A percentile compares a stretch with the other conserved stretches of the same genome.
phyloP scores from a whole-genome alignment of 2,113 vertebrate genomes.

The Laticauda laticaudata region DNA sequence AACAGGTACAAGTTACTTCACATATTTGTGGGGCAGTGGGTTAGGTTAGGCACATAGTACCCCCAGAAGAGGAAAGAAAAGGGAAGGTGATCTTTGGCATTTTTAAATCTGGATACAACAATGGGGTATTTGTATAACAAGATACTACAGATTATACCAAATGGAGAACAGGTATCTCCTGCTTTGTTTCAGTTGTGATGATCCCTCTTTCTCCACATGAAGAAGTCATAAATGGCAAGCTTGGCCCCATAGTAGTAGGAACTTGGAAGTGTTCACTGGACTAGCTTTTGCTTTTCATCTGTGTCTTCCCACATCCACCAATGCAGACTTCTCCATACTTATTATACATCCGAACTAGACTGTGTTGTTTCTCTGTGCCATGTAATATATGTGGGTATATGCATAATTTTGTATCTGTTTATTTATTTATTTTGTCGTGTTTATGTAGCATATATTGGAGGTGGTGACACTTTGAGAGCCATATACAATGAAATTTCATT shows the following conservation, averaged over 20 bases:
- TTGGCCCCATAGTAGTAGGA: background rate
- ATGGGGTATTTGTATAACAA: background rate
- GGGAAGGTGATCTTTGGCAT: background rate
- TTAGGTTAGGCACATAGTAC: background rate
- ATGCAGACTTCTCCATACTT: background rate
- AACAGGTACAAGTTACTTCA: conserved; percentile 69
- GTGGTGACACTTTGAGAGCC: no score
- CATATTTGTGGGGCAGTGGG: background rate
- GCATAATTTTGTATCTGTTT: no score
- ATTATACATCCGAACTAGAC: background rate
- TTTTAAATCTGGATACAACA: background rate
- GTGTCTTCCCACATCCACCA: background rate
- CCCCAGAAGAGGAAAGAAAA: background rate
- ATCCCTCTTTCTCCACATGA: background rate
- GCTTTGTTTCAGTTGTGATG: background rate
- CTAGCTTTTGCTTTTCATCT: background rate
- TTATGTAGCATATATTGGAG: no score
- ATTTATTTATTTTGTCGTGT: no score
- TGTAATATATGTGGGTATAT: no score
- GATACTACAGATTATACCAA: background rate
- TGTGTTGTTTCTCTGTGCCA: no score
- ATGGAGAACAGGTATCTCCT: background rate
- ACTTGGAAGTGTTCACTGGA: background rate
- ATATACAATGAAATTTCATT: no score
- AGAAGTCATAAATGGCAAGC: background rate